Base-by-base conservation (phyloP, 2,888 invertebrate genomes). In the Parasteatoda lunata region DNA sequence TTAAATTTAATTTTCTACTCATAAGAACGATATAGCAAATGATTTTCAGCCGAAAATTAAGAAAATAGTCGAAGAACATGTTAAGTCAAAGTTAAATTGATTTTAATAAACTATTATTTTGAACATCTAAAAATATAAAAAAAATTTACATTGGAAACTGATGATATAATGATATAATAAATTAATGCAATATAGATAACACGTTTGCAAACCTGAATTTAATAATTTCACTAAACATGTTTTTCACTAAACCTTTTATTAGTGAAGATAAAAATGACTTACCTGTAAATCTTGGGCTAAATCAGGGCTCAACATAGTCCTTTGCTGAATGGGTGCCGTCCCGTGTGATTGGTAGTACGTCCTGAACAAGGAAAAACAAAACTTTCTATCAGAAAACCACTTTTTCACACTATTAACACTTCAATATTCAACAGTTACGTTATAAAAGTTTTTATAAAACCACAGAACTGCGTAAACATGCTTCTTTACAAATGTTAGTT, bases 221-320 rank as follows among this genome's bases (percentile, higher is more conserved):
- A 30, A 30, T 30, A 30, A 30, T 0, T 30, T 30, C 2, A 30
- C 30, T 30, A 1, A 30, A 30, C 30, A 30, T 30, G 30, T 30
- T 30, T 30, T 30, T 30, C 30, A 30, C 30, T 30, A 30, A 30
- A 30, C 30, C 30, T 30, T 13, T n/a, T 6, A 30, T 48, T 8
- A 54, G 69, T 15, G 6, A 68, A 48, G 11, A 69, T 54, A 15
- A 69, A 84, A 75, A 54, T 30, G 5, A 3, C 85, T 76, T 77
- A 88, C 87, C 83, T 83, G 82, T 66, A 83, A 72, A 70, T 88
- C 87, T 68, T 82, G 82, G 48, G 82, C 78, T 47, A 88, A n/a
- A 70, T 88, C 87, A 11, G 82, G 82, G 64, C 82, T 88, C 68
- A 83, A 51, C 87, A 88, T 88, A 83, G 73, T 88, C 83, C 87